A percentile compares a stretch with the other conserved stretches of the same genome.
These are phyloP conservation scores for Danio choprae DNA, from an alignment of 2,797 vertebrate genomes.

Conservation along the genomic window DNA sequence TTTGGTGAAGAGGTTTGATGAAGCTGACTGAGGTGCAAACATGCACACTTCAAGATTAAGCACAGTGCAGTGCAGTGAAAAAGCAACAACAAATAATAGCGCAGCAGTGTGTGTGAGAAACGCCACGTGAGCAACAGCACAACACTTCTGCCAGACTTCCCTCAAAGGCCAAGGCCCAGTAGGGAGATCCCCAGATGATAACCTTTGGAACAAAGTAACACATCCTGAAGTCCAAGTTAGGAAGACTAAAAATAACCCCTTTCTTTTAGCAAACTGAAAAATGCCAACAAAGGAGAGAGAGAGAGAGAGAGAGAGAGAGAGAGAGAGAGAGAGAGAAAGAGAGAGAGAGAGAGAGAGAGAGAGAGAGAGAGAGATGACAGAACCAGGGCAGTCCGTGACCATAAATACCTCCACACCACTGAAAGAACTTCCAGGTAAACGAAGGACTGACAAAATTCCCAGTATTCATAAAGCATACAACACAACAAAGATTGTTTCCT, in stretches of 20 bases:
- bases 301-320: no score
- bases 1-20: no score
- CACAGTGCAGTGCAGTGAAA: neutral
- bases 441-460: conserved; percentile 71
- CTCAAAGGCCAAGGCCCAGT: conserved; percentile 19
- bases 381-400: conserved; percentile 61
- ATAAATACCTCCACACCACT: conserved; percentile 67
- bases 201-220: conserved; percentile 39
- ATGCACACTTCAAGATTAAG: no score
- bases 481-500: neutral
- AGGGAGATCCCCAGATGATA: conserved; percentile 36
- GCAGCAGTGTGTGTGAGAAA: conserved; percentile 5
- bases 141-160: conserved; percentile 23
- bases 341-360: no score
- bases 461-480: neutral
- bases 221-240: conserved; percentile 34
- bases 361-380: neutral
- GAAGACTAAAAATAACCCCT: conserved; percentile 43
- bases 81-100: neutral
- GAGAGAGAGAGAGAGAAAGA: no score
- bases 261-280: conserved; percentile 54
- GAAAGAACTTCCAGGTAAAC: conserved; percentile 72
- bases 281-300: conserved; percentile 52
- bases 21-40: no score
- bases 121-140: conserved; percentile 6